A percentile compares a stretch with the other conserved stretches of the same genome.
These are phyloP conservation scores for Tretioscincus oriximinensis DNA, from an alignment of 2,113 vertebrate species.

Conservation along the genomic window DNA sequence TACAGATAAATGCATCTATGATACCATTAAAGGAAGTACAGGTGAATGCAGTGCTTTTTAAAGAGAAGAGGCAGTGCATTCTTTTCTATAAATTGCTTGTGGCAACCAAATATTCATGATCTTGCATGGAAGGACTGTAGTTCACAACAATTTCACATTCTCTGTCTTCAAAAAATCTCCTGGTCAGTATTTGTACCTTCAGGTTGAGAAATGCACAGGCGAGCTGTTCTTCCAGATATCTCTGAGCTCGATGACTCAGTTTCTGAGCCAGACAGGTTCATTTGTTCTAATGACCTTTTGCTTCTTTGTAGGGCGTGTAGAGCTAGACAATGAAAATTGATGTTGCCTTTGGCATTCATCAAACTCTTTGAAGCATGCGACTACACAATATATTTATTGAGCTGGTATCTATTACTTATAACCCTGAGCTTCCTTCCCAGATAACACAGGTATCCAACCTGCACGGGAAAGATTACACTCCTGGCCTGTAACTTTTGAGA, in stretches of 20 bases:
- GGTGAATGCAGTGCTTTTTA: neutral
- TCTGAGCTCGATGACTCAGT: neutral
- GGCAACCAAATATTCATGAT: too few relatives aligned
- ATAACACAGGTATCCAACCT: neutral
- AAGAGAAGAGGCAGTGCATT: neutral
- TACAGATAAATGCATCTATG: too few relatives aligned
- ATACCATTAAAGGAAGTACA: too few relatives aligned
- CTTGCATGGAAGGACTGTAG: neutral
- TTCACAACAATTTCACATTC: neutral
- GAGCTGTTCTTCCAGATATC: neutral
- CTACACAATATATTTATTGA: neutral
- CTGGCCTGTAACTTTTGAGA: neutral
- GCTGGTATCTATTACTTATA: neutral
- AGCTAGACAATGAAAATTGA: neutral
- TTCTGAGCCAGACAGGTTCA: neutral
- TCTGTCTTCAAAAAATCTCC: neutral
- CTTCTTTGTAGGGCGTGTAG: neutral
- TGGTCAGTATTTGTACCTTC: too few relatives aligned
- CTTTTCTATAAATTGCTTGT: neutral
- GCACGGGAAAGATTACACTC: neutral
- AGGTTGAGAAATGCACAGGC: too few relatives aligned
- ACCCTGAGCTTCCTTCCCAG: neutral
- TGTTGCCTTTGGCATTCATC: neutral
- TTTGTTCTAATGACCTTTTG: neutral
- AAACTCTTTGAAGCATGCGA: neutral